phyloP scores from a whole-genome alignment of 2,888 invertebrate genomes.

The Noctua janthina region DNA sequence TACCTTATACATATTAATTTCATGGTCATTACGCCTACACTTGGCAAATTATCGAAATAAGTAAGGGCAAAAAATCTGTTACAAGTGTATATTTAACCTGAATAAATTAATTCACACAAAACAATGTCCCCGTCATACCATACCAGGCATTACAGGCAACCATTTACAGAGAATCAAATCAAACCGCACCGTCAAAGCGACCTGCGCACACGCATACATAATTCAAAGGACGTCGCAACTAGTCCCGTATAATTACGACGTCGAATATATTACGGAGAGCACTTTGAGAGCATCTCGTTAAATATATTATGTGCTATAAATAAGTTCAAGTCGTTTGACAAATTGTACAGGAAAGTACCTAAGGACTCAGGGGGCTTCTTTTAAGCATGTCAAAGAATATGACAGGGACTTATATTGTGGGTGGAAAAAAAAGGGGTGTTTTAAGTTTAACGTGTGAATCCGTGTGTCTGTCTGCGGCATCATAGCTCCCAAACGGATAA shows the following conservation, averaged over 20 bases:
- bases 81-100: constrained; percentile 40
- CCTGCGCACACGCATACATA: constrained; percentile 75
- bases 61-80: neutral
- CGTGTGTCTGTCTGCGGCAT: neutral
- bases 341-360: constrained; percentile 57
- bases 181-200: constrained; percentile 69
- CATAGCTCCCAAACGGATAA: neutral
- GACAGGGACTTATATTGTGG: constrained; percentile 9
- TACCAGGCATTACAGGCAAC: constrained; percentile 49
- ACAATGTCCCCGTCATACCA: constrained; percentile 38
- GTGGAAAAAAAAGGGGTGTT: neutral
- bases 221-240: constrained; percentile 77
- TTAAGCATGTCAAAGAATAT: constrained; percentile 19
- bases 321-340: constrained; percentile 72
- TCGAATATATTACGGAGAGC: constrained; percentile 77
- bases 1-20: constrained; percentile 12
- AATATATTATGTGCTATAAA: constrained; percentile 78
- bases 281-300: constrained; percentile 74
- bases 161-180: constrained; percentile 73
- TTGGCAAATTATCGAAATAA: neutral
- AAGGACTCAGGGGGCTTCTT: constrained; percentile 6
- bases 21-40: constrained; percentile 9
- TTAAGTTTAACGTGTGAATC: neutral
- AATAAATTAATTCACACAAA: constrained; percentile 56
- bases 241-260: constrained; percentile 81